These are phyloP conservation scores for Scomber scombrus DNA, from an alignment of 2,113 vertebrate genomes.

Conservation along the genomic window DNA sequence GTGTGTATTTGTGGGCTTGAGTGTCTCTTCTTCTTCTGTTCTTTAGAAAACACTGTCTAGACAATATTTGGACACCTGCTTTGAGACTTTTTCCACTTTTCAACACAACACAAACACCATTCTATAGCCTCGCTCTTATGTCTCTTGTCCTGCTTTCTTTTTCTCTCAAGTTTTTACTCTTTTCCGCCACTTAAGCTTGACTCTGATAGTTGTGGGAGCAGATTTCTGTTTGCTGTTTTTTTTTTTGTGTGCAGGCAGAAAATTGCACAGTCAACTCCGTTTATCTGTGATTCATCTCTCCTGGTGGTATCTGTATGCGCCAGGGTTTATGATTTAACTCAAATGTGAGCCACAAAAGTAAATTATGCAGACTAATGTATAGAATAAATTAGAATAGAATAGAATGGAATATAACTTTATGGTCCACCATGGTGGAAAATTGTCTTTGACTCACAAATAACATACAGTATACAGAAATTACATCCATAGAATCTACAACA, in stretches of 20 bases:
- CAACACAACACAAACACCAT: constrained; percentile 23
- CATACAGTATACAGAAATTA: too few species aligned
- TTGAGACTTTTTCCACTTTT: background rate
- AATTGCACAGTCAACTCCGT: constrained; percentile 18
- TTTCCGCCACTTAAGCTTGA: background rate
- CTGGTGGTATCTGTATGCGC: background rate
- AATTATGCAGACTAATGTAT: background rate
- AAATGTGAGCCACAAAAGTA: constrained; percentile 6
- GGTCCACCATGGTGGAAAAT: too few species aligned
- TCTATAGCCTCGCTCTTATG: constrained; percentile 11
- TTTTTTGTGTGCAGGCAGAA: background rate
- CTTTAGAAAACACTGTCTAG: background rate
- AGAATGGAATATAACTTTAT: too few species aligned
- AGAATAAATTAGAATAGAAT: too few species aligned
- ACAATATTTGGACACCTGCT: constrained; percentile 17
- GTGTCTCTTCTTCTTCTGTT: background rate
- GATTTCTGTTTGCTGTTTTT: constrained; percentile 2
- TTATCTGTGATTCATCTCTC: background rate
- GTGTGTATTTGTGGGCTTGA: constrained; percentile 6
- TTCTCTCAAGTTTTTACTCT: background rate
- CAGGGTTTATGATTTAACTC: background rate
- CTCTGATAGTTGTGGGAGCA: background rate
- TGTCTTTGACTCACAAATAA: too few species aligned
- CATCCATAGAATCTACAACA: too few species aligned
- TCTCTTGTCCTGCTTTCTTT: background rate